phyloP scores from a whole-genome alignment of 2,797 vertebrate genomes.

The Vipera ursinii region DNA sequence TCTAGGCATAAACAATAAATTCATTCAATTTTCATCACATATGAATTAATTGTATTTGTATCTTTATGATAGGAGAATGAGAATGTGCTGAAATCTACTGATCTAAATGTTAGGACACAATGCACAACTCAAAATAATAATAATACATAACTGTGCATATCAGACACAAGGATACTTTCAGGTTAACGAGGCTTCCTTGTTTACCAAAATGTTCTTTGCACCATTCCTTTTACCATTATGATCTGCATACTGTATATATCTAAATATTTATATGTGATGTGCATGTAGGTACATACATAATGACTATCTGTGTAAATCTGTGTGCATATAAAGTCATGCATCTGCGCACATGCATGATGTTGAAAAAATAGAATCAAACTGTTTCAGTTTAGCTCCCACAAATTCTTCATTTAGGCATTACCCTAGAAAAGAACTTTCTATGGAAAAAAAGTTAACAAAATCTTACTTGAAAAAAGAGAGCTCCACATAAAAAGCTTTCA shows the following conservation, averaged over 20 bases:
- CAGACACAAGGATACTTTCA: neutral
- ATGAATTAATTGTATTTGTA: neutral
- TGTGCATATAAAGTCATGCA: neutral
- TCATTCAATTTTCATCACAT: neutral
- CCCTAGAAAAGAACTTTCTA: neutral
- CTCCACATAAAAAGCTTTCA: neutral
- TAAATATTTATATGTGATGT: neutral
- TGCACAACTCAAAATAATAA: neutral
- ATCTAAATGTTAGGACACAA: neutral
- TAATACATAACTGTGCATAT: neutral
- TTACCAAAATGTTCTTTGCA: neutral
- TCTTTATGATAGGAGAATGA: neutral
- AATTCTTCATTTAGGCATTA: neutral
- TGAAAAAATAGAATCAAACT: neutral
- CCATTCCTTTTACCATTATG: neutral
- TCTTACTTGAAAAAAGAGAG: neutral
- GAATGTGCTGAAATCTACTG: neutral
- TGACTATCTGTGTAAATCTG: neutral
- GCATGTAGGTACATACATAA: neutral
- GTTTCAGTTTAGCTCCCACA: neutral
- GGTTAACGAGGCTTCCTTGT: neutral
- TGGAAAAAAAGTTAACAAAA: neutral
- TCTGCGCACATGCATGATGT: neutral
- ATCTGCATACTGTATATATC: neutral
- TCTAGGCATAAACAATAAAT: neutral